A percentile compares a stretch with the other conserved stretches of the same genome.
Evolutionary conservation across 2,888 invertebrate species (phyloP).

Genomic region (Trypoxylon attenuatum): DNA sequence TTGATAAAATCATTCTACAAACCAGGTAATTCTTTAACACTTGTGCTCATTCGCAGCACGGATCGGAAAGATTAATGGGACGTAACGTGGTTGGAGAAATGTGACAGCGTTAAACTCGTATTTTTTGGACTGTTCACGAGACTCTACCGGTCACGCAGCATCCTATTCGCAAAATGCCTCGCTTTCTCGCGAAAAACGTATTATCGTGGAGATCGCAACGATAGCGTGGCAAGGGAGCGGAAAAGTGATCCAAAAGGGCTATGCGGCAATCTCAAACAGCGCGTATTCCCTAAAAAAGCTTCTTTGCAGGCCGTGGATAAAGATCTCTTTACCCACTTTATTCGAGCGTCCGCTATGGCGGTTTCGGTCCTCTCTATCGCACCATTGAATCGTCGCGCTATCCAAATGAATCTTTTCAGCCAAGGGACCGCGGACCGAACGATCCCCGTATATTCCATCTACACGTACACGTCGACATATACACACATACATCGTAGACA

Average conservation of each 20-base stretch:
- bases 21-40: too few relatives aligned
- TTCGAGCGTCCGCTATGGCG: slow-evolving; percentile 16
- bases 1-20: too few relatives aligned
- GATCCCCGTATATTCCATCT: slow-evolving; percentile 48
- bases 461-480: slow-evolving; percentile 27
- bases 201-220: slow-evolving; percentile 34
- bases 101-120: too few relatives aligned
- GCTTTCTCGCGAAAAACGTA: slow-evolving; percentile 4
- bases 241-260: neutral
- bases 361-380: slow-evolving; percentile 30
- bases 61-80: too few relatives aligned
- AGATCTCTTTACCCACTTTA: slow-evolving; percentile 37
- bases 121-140: too few relatives aligned
- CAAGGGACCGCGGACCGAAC: slow-evolving; percentile 33
- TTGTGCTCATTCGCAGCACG: too few relatives aligned
- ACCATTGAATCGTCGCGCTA: slow-evolving; percentile 42
- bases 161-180: slow-evolving; percentile 17
- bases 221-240: slow-evolving; percentile 4
- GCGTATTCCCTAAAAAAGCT: slow-evolving; percentile 25
- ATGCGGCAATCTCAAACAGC: slow-evolving; percentile 8
- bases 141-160: too few relatives aligned
- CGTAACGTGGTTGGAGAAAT: too few relatives aligned
- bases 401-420: slow-evolving; percentile 52
- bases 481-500: too few relatives aligned
- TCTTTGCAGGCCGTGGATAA: slow-evolving; percentile 33